Conservation (phyloP, 2,797 vertebrate species). For the Xenopus petersii region DNA sequence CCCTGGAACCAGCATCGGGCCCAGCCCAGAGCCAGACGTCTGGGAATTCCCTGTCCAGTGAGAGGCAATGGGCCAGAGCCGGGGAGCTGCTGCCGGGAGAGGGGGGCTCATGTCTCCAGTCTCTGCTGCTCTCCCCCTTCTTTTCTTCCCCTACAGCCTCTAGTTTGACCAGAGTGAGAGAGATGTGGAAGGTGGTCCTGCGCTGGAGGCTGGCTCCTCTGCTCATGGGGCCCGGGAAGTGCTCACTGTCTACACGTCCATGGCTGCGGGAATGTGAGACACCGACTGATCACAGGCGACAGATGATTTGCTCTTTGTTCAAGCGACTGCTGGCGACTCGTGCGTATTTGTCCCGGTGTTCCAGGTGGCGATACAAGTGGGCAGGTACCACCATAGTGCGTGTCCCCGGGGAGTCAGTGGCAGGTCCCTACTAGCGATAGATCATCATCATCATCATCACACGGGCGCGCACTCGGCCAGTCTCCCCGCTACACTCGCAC, state of each 20-base stretch:
- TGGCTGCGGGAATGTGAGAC: neutral
- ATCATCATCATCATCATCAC: conserved; percentile 12
- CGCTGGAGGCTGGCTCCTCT: conserved; percentile 83
- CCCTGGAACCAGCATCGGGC: conserved; percentile 32
- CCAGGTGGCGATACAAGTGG: conserved; percentile 18
- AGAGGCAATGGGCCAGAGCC: conserved; percentile 41
- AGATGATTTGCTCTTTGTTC: conserved; percentile 33
- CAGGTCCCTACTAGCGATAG: conserved; percentile 2
- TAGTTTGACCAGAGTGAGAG: conserved; percentile 92
- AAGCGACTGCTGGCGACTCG: conserved; percentile 19
- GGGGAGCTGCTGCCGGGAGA: conserved; percentile 37
- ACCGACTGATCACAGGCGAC: conserved; percentile 24
- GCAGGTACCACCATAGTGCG: conserved; percentile 32
- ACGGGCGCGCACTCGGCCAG: conserved; percentile 36
- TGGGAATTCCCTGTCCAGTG: conserved; percentile 41
- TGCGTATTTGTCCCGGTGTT: conserved; percentile 8
- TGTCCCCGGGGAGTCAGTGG: conserved; percentile 1
- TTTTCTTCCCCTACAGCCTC: conserved; percentile 78
- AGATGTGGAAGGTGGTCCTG: conserved; percentile 94
- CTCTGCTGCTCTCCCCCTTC: conserved; percentile 62
- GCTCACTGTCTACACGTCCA: neutral
- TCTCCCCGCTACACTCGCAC: conserved; percentile 31
- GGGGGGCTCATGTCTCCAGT: conserved; percentile 49
- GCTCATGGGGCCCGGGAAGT: conserved; percentile 80
- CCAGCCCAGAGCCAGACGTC: conserved; percentile 42